Evolutionary conservation across 2,113 vertebrate genomes (phyloP), one percentile per base, ranked within the genome.

Genomic region (Nothoprocta perdicaria): DNA sequence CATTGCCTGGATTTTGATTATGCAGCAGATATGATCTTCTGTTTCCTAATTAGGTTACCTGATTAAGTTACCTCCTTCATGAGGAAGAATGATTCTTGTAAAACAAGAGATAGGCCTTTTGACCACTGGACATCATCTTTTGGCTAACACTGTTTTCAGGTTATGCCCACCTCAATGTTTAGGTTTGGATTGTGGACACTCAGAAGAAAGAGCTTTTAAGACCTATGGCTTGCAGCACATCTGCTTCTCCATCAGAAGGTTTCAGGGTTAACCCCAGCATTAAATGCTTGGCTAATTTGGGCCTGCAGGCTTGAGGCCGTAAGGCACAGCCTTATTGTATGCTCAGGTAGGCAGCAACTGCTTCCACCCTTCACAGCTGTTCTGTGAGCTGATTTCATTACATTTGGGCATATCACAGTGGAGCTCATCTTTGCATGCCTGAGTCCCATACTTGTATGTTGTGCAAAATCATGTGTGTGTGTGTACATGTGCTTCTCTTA

Each of bases 351-450:
- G 29, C 78, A 82, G 66, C 66, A 90, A 72, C 11, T 74, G 2
- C 4, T 69, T 90, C 90, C 41, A 69, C 66, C n/a, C 48, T 76
- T 86, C 58, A 68, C 14, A 95, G 77, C 27, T 78, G 19, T 68
- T 91, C 75, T 68, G 61, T 75, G 38, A 57, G 26, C 0, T 57
- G 16, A 55, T 81, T 82, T 65, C 24, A 50, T 69, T 84, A 57
- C 3, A 7, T 6, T 75, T 86, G n/a, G 75, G 14, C 5, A 0
- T 48, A 8, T 91, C 7, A 2, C 0, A 8, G 45, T 11, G 72
- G 29, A 78, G 14, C 69, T 93, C 26, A 65, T 90, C 23, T 79
- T 60, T 58, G 61, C 3, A 0, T 48, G 22, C 6, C 1, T 27
- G 53, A 5, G 3, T 15, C 33, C 67, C 15, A 68, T 66, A n/a